Evolutionary conservation across 92 coral and sea anemone genomes (phyloP).

Genomic region (Parazoanthus darwini): DNA sequence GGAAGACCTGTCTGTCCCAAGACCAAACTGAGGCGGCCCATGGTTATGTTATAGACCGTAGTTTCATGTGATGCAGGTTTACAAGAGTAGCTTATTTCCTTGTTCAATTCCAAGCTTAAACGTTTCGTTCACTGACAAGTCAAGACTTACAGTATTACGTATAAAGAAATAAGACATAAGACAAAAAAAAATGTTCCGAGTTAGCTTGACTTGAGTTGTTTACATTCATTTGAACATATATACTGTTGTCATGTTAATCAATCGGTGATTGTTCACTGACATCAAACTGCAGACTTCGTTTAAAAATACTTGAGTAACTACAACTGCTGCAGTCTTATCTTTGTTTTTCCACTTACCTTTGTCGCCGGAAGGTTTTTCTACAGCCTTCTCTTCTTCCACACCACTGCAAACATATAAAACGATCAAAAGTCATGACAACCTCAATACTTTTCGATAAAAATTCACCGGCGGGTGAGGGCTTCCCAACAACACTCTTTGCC

Average conservation of each 20-base stretch:
- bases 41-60: too few species aligned
- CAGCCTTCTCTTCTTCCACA: conserved; percentile 23
- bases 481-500: neutral
- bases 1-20: too few species aligned
- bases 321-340: neutral
- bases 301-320: neutral
- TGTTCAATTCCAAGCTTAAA: neutral
- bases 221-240: neutral
- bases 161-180: neutral
- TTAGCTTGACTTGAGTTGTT: neutral
- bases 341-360: conserved; percentile 4
- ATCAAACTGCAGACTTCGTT: conserved; percentile 10
- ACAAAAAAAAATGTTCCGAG: neutral
- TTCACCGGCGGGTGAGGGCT: neutral
- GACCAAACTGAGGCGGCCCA: too few species aligned
- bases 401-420: conserved; percentile 21
- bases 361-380: neutral
- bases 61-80: too few species aligned
- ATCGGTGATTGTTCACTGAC: neutral
- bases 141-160: neutral
- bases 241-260: neutral
- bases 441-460: conserved; percentile 13
- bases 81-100: too few species aligned
- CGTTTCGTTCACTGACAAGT: neutral
- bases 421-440: conserved; percentile 30